phyloP scores from a whole-genome alignment of 2,113 vertebrate species.

The Tragelaphus buxtoni region DNA sequence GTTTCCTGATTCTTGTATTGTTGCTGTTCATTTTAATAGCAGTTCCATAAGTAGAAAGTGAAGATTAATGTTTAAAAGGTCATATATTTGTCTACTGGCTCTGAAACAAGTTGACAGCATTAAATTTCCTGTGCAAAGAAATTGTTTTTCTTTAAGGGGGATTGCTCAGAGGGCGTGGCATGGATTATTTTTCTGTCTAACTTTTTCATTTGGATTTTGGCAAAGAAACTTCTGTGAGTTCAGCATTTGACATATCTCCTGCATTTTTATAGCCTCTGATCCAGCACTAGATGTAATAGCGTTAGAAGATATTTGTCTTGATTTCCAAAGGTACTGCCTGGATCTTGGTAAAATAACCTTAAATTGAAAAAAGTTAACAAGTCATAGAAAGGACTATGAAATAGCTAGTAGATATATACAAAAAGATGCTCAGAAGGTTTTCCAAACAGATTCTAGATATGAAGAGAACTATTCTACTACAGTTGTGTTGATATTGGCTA shows the following conservation, averaged over 20 bases:
- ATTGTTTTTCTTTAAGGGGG: background rate
- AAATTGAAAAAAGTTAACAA: background rate
- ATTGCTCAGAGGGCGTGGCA: background rate
- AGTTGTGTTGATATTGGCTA: background rate
- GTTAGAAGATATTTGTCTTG: background rate
- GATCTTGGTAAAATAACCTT: background rate
- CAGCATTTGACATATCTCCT: background rate
- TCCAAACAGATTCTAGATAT: background rate
- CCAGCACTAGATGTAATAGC: background rate
- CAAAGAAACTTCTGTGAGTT: background rate
- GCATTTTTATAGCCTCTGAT: background rate
- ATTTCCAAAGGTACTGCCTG: background rate
- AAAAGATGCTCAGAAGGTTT: background rate
- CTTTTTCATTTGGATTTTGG: background rate
- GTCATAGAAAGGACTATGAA: background rate
- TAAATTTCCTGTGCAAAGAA: background rate
- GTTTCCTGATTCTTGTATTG: background rate
- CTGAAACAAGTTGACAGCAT: background rate
- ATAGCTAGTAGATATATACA: background rate
- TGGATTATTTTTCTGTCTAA: background rate
- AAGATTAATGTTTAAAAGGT: background rate
- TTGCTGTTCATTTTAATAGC: background rate
- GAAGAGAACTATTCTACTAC: background rate
- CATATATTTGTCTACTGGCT: background rate
- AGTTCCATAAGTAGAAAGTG: background rate